Evolutionary conservation across 1,140 invertebrate species (phyloP), one percentile per base, ranked within the genome.

Genomic region (Hypothenemus hampei): DNA sequence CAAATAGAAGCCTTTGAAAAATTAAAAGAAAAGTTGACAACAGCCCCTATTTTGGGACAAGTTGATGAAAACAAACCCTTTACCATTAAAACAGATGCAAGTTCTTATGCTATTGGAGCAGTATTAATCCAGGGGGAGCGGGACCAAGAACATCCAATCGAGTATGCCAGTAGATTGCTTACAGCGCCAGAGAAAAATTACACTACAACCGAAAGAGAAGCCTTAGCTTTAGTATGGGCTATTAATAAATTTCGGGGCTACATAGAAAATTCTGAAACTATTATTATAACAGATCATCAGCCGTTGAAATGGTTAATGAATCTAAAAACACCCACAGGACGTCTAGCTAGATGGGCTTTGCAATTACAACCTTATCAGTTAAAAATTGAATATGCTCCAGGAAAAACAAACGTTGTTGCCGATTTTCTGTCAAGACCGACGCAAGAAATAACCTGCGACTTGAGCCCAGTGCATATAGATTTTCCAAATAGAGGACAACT

Each of bases 261-360:
- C 23, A 64, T 60, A 5, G 64, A 62, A 11, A 40, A 43, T 54
- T 47, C 51, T 13, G 7, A 36, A 6, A 40, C 50, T 6, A 8
- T 46, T 37, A 13, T 49, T 41, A 18, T 40, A 29, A 46, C 74
- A 0, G 77, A 82, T 58, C 77, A 80, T 51, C 73, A 75, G 59
- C 64, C 74, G 0, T 47, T 80, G 13, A 61, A 59, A 18, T 80
- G 73, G 72, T 60, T 80, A 0, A 54, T 69, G n/a, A 62, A 63
- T 1, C 59, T 75, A 0, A 74, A 72, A 52, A 63, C 73, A 15
- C 68, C 70, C 3, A 69, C 57, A 1, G 69, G 68, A 15, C 35
- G 69, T 6, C 18, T 73, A 10, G 60, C 58, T 1, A 18, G 66
- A 4, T 71, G 69, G 65, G 63, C 65, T 3, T 39, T 72, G 5